Conservation (phyloP, 2,888 invertebrate species). For the Quadriops clusia region DNA sequence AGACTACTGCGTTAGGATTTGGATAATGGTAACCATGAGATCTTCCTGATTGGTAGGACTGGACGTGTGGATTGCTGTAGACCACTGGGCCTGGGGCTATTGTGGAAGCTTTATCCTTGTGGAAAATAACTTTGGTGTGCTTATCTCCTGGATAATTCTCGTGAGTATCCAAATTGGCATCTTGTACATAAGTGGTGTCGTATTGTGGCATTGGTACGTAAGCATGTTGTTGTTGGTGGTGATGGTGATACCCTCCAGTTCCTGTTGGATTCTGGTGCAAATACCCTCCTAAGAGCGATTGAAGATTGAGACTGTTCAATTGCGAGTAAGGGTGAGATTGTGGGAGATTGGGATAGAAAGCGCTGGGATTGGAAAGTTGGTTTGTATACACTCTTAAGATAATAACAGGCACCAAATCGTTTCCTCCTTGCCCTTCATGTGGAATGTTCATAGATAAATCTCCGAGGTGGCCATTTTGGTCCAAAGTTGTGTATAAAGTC, state of each 20-base stretch:
- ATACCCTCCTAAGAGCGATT: slow-evolving; percentile 43
- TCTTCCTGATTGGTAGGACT: too few species aligned
- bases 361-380: slow-evolving; percentile 42
- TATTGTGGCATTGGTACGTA: slow-evolving; percentile 12
- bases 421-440: slow-evolving; percentile 33
- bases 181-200: slow-evolving; percentile 7
- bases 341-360: slow-evolving; percentile 45
- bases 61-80: too few species aligned
- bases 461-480: slow-evolving; percentile 36
- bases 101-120: slow-evolving; percentile 18
- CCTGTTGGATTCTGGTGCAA: slow-evolving; percentile 32
- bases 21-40: too few species aligned
- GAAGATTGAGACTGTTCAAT: slow-evolving; percentile 44
- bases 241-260: too few species aligned
- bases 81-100: too few species aligned
- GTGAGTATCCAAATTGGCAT: slow-evolving; percentile 31
- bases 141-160: slow-evolving; percentile 48
- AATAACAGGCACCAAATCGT: slow-evolving; percentile 42
- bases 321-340: slow-evolving; percentile 42
- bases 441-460: slow-evolving; percentile 41
- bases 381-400: slow-evolving; percentile 47
- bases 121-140: slow-evolving; percentile 46
- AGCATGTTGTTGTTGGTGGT: slow-evolving; percentile 11
- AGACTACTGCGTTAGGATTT: too few species aligned
- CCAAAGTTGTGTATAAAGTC: slow-evolving; percentile 28